A percentile compares a stretch with the other conserved stretches of the same genome.
phyloP scores from a whole-genome alignment of 2,113 vertebrate species.

The Hyaena hyaena region DNA sequence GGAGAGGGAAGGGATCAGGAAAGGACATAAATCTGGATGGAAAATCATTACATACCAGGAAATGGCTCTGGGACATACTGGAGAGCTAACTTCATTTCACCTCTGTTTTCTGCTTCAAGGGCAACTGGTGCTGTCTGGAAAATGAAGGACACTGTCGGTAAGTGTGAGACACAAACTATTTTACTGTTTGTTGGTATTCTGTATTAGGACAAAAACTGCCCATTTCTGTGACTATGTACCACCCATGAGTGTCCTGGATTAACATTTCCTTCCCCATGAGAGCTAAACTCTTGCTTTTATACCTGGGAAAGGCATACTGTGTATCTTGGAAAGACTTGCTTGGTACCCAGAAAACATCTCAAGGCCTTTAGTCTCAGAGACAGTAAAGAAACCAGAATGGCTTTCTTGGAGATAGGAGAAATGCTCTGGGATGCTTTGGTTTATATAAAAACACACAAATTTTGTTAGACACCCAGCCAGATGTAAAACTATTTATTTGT shows the following conservation, averaged over 20 bases:
- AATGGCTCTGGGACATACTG: conserved; percentile 89
- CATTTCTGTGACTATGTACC: background rate
- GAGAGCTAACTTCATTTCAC: conserved; percentile 93
- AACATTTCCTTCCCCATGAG: background rate
- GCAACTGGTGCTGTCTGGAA: conserved; percentile 81
- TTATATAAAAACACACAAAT: conserved; percentile 2
- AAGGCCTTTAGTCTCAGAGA: background rate
- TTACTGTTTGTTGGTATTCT: background rate
- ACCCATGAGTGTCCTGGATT: background rate
- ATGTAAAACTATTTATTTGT: background rate
- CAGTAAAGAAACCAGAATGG: background rate
- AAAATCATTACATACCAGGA: conserved; percentile 85
- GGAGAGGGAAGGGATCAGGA: background rate
- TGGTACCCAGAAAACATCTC: background rate
- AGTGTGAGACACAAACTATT: background rate
- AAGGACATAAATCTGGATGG: background rate
- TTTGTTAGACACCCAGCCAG: background rate
- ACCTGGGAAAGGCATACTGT: background rate
- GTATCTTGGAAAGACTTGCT: background rate
- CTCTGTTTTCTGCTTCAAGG: conserved; percentile 86
- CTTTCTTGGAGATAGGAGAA: background rate
- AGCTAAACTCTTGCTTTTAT: background rate
- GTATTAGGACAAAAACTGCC: background rate
- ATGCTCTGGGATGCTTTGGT: background rate
- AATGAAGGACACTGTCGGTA: conserved; percentile 61